Evolutionary conservation across 1,140 invertebrate species (phyloP), one percentile per base, ranked within the genome.

Genomic region (Octopus bimaculoides): DNA sequence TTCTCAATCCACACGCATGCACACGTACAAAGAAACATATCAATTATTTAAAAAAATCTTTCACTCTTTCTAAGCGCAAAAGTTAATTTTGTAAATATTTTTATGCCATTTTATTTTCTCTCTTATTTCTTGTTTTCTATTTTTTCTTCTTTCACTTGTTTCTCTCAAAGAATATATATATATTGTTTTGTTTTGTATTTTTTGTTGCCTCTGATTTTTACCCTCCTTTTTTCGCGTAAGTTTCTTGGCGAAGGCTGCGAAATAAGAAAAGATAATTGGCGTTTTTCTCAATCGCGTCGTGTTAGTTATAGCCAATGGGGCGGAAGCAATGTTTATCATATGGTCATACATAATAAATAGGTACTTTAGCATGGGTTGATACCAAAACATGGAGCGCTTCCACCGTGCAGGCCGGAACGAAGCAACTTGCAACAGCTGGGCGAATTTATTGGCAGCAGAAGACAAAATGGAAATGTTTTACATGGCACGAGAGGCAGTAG

Each of bases 311-410:
- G 52, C 74, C 74, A 75, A 75, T 75, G 74, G 74, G 74, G 74
- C 74, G 74, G 74, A 75, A 75, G 74, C 74, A 41, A 17, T 75
- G 74, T 75, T 75, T 75, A 75, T 75, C n/a, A 75, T 75, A 75
- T 52, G 74, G 74, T 41, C 74, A 75, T 75, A 75, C 74, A 75
- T 75, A 75, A 75, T 75, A 75, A 75, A 75, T 75, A 75, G 74
- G 74, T 75, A 75, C 74, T 75, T 41, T 75, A 52, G 74, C 74
- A 75, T 75, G 41, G 74, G 74, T 52, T 75, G 26, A 75, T 52
- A 75, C 9, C 41, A 75, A 75, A 75, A 75, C 74, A 75, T 71
- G 66, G 66, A 75, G 41, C 52, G 52, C 74, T 75, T 75, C 52
- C 74, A 75, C 14, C 74, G 41, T 52, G 41, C 74, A 12, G 74